Evolutionary conservation across 2,113 vertebrate genomes (phyloP).

Genomic region (Girardinichthys multiradiatus): DNA sequence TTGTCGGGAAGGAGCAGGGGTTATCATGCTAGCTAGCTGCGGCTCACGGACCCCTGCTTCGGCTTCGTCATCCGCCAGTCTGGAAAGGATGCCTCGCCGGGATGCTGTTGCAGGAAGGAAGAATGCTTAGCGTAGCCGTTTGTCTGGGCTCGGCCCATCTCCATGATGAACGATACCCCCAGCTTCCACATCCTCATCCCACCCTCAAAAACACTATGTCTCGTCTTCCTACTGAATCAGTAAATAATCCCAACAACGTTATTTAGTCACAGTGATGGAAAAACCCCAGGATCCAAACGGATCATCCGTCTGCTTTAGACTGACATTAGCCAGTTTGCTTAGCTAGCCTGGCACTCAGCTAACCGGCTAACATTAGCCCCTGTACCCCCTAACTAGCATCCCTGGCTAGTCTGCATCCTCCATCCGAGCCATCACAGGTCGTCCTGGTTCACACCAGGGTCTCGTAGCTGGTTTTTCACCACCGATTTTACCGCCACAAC

Average conservation of each 20-base stretch:
- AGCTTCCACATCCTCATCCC: neutral
- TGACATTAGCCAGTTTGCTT: slow-evolving; percentile 21
- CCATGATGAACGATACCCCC: slow-evolving; percentile 40
- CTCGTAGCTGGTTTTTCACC: neutral
- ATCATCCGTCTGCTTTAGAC: neutral
- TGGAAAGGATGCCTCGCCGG: slow-evolving; percentile 64
- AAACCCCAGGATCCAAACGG: neutral
- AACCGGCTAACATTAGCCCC: slow-evolving; percentile 56
- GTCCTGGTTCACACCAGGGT: slow-evolving; percentile 17
- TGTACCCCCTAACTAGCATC: slow-evolving; percentile 57
- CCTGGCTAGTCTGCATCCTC: slow-evolving; percentile 56
- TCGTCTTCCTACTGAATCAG: neutral
- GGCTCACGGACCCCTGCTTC: slow-evolving; percentile 49
- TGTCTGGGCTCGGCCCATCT: slow-evolving; percentile 59
- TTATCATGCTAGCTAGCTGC: slow-evolving; percentile 59
- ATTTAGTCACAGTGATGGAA: neutral
- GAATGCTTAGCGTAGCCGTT: slow-evolving; percentile 37
- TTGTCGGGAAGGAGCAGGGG: slow-evolving; percentile 48
- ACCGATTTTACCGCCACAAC: too few species aligned
- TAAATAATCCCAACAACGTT: neutral
- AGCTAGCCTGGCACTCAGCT: slow-evolving; percentile 13
- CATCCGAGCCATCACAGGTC: slow-evolving; percentile 56
- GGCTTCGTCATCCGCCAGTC: slow-evolving; percentile 64
- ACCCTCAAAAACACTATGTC: slow-evolving; percentile 8
- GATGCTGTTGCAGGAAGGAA: slow-evolving; percentile 52